These are phyloP conservation scores for Cynodonichthys magdalenae DNA, from an alignment of 2,797 vertebrate species.

Conservation along the genomic window DNA sequence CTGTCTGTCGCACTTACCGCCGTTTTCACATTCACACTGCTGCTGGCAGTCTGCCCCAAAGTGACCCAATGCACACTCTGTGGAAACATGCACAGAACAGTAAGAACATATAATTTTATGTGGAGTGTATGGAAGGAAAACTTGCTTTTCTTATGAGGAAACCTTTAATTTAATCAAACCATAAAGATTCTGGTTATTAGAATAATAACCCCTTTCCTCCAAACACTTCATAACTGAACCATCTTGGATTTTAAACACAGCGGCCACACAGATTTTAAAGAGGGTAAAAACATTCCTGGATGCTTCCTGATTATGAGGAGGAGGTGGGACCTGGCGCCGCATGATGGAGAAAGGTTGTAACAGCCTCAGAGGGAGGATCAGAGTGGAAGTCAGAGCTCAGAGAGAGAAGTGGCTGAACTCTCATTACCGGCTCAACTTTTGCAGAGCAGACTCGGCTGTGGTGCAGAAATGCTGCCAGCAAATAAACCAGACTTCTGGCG, in stretches of 20 bases:
- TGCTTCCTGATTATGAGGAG: conserved; percentile 50
- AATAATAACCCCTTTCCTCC: neutral
- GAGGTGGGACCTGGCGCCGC: conserved; percentile 33
- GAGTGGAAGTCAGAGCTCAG: conserved; percentile 47
- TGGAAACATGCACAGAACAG: conserved; percentile 25
- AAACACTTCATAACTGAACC: conserved; percentile 30
- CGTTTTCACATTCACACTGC: conserved; percentile 84
- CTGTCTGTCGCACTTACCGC: conserved; percentile 82
- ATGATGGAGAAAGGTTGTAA: conserved; percentile 36
- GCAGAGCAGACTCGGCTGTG: conserved; percentile 34
- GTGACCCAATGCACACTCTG: conserved; percentile 83
- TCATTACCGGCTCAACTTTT: conserved; percentile 36
- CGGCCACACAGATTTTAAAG: conserved; percentile 24
- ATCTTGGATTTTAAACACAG: conserved; percentile 32
- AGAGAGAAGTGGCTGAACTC: conserved; percentile 44
- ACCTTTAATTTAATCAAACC: too few species aligned
- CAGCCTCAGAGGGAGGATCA: conserved; percentile 55
- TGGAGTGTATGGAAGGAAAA: too few species aligned
- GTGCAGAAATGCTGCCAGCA: conserved; percentile 41
- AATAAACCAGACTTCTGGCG: conserved; percentile 45
- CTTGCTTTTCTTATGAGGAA: too few species aligned
- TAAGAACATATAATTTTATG: conserved; percentile 1
- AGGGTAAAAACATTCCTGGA: conserved; percentile 47
- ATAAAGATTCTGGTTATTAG: too few species aligned
- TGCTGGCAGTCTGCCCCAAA: conserved; percentile 82